These are phyloP conservation scores for Aphidius ervi DNA, from an alignment of 1,140 invertebrate species.

Conservation along the genomic window DNA sequence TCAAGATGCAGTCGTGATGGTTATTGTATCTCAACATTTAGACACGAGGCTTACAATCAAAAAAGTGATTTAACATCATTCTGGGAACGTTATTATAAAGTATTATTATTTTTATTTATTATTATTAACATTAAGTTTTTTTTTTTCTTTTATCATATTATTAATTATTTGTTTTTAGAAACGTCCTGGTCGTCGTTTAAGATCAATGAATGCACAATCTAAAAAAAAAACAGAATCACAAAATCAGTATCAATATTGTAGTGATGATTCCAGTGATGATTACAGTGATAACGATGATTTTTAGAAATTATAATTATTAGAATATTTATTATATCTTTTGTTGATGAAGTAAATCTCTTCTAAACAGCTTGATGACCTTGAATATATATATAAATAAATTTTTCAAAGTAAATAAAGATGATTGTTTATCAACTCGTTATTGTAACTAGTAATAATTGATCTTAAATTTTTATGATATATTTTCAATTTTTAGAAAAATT, in stretches of 20 bases:
- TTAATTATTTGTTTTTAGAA: slow-evolving; percentile 6
- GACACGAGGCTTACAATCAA: slow-evolving; percentile 28
- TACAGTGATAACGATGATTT: background rate
- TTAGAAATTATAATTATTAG: background rate
- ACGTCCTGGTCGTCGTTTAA: slow-evolving; percentile 21
- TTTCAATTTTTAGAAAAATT: no score
- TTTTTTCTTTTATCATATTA: background rate
- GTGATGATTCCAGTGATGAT: background rate
- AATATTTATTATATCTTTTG: no score
- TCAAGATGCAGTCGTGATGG: slow-evolving; percentile 28
- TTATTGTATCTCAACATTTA: slow-evolving; percentile 33
- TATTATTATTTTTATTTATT: slow-evolving; percentile 7
- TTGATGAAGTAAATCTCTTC: no score
- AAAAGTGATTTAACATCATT: slow-evolving; percentile 30
- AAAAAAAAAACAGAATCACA: background rate
- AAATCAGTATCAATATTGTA: background rate
- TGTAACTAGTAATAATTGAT: no score
- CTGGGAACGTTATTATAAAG: slow-evolving; percentile 33
- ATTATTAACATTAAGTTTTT: background rate
- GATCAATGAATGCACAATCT: background rate
- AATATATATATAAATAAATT: no score
- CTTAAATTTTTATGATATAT: no score
- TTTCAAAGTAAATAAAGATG: no score
- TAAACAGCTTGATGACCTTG: no score
- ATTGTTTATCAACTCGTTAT: no score